Conservation (phyloP, 2,888 invertebrate genomes). For the Microctonus brassicae region DNA sequence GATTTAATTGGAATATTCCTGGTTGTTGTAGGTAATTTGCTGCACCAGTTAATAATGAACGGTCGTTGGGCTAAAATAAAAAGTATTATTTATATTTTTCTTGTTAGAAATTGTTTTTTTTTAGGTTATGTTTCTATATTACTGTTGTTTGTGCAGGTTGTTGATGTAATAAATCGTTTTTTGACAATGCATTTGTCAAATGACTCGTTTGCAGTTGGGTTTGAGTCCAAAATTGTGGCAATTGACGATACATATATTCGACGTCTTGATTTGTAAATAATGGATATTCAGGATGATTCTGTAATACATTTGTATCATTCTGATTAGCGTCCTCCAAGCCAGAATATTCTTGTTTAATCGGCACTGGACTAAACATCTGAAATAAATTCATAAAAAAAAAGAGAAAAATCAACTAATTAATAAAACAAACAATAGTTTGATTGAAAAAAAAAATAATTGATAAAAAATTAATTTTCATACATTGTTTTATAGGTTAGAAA, state of each 20-base stretch:
- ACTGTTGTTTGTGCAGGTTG: slow-evolving; percentile 37
- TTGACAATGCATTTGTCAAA: slow-evolving; percentile 57
- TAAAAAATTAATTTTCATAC: too few species aligned
- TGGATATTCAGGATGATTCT: slow-evolving; percentile 60
- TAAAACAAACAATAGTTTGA: background rate
- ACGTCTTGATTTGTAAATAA: slow-evolving; percentile 63
- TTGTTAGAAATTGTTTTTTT: background rate
- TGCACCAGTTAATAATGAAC: background rate
- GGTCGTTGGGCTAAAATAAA: background rate
- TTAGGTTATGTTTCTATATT: background rate
- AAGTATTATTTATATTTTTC: background rate
- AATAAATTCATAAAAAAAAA: background rate
- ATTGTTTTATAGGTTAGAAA: too few species aligned
- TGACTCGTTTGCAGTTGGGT: slow-evolving; percentile 58
- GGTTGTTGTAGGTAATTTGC: slow-evolving; percentile 43
- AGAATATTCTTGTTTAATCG: slow-evolving; percentile 66
- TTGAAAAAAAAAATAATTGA: background rate
- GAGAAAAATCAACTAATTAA: background rate
- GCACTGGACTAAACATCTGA: slow-evolving; percentile 66
- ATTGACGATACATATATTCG: slow-evolving; percentile 64
- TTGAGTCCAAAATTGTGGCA: slow-evolving; percentile 66
- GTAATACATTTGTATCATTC: slow-evolving; percentile 52
- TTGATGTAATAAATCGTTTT: slow-evolving; percentile 56
- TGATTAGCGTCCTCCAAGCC: slow-evolving; percentile 60
- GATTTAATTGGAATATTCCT: slow-evolving; percentile 24